Conservation (phyloP, 1,140 invertebrate species). For the Psix sp. region DNA sequence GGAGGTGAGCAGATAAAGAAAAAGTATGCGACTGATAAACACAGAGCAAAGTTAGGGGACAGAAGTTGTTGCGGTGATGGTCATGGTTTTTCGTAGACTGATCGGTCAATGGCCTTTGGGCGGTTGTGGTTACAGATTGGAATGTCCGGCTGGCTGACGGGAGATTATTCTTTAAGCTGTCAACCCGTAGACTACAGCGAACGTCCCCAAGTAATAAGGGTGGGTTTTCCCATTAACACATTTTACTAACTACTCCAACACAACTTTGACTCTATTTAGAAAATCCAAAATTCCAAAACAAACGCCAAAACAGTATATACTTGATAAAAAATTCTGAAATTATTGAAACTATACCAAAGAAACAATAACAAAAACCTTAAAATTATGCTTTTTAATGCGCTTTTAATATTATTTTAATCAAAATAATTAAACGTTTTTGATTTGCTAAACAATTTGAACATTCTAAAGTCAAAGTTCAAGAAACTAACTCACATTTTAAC, state of each 20-base stretch:
- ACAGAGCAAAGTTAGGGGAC: conserved; percentile 35
- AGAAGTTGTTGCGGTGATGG: conserved; percentile 53
- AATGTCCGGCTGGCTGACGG: conserved; percentile 90
- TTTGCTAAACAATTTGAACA: too few relatives aligned
- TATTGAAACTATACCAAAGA: too few relatives aligned
- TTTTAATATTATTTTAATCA: too few relatives aligned
- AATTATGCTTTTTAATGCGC: too few relatives aligned
- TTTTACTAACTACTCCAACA: conserved; percentile 27
- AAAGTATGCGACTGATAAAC: too few relatives aligned
- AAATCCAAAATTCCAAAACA: not conserved
- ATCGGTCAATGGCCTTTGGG: conserved; percentile 70
- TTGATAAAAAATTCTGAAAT: too few relatives aligned
- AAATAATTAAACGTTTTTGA: too few relatives aligned
- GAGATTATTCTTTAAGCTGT: conserved; percentile 94
- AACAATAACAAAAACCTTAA: too few relatives aligned
- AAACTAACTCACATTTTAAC: too few relatives aligned
- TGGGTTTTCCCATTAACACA: conserved; percentile 79
- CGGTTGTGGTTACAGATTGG: conserved; percentile 87
- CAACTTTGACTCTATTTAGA: conserved; percentile 1
- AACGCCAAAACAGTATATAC: too few relatives aligned
- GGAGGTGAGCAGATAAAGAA: too few relatives aligned
- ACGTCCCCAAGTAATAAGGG: conserved; percentile 91
- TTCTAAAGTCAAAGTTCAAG: too few relatives aligned
- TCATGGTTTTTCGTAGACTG: conserved; percentile 56
- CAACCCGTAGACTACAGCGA: conserved; percentile 96